Evolutionary conservation across 2,888 invertebrate species (phyloP).

Genomic region (Criorhina ranunculi): DNA sequence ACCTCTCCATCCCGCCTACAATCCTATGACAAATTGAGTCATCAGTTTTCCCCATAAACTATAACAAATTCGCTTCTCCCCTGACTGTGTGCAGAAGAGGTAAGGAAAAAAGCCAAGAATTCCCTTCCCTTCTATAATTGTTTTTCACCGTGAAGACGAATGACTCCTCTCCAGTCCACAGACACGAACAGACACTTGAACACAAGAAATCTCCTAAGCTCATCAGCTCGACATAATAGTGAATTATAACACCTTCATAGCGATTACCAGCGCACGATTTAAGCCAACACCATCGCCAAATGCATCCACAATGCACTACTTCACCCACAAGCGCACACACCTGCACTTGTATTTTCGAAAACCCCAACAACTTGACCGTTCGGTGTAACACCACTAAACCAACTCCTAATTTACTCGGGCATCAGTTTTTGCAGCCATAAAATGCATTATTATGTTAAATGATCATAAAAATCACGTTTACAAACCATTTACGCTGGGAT

Average conservation of each 20-base stretch:
- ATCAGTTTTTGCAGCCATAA: constrained; percentile 79
- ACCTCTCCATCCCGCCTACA: not conserved
- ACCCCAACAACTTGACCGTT: constrained; percentile 26
- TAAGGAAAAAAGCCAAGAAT: constrained; percentile 2
- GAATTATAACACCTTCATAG: constrained; percentile 64
- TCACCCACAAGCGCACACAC: constrained; percentile 8
- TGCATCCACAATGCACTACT: constrained; percentile 30
- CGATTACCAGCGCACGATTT: constrained; percentile 59
- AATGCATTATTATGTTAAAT: constrained; percentile 84
- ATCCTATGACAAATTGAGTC: constrained; percentile 53
- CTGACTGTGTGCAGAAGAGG: not conserved
- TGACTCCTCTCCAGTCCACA: constrained; percentile 6
- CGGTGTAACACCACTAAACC: constrained; percentile 45
- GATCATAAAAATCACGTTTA: constrained; percentile 84
- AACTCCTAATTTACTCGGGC: constrained; percentile 77
- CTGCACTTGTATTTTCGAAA: constrained; percentile 37
- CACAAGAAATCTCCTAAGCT: constrained; percentile 43
- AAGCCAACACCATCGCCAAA: constrained; percentile 35
- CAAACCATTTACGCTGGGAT: constrained; percentile 83
- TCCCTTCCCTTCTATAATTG: constrained; percentile 28
- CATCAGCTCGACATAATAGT: constrained; percentile 62
- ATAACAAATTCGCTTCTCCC: constrained; percentile 25
- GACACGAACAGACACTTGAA: constrained; percentile 25
- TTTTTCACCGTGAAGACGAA: constrained; percentile 41
- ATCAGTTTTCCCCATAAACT: constrained; percentile 48